Conservation (phyloP, 2,888 invertebrate species). For the Trilocha varians region DNA sequence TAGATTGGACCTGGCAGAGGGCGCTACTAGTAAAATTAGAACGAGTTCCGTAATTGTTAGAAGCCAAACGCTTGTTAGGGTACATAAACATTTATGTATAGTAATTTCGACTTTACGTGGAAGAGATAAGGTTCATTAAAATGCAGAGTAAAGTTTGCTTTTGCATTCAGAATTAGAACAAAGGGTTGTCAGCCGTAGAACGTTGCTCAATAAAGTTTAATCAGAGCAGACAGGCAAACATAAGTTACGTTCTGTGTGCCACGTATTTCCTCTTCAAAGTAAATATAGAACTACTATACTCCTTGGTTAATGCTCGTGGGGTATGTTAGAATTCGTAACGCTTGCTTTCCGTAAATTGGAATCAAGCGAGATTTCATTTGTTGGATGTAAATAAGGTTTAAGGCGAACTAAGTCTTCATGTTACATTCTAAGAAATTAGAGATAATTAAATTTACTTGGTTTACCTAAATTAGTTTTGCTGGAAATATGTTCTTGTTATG, state of each 20-base stretch:
- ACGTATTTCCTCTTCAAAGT: not conserved
- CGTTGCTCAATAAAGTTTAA: conserved; percentile 54
- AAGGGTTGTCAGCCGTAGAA: conserved; percentile 50
- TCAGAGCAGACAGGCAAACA: conserved; percentile 39
- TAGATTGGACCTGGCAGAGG: conserved; percentile 29
- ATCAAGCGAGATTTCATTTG: not conserved
- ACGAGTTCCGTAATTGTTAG: conserved; percentile 44
- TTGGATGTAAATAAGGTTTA: not conserved
- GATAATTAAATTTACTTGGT: too few species aligned
- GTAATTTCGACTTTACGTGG: conserved; percentile 12
- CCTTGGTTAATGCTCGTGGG: not conserved
- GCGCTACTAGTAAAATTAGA: conserved; percentile 49
- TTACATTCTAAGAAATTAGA: too few species aligned
- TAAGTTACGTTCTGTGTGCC: conserved; percentile 23
- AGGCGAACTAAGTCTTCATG: too few species aligned
- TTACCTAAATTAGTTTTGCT: too few species aligned
- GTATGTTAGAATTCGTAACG: not conserved
- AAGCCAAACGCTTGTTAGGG: conserved; percentile 29
- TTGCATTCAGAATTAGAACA: conserved; percentile 47
- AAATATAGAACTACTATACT: not conserved
- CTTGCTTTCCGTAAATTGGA: not conserved
- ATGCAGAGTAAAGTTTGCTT: conserved; percentile 18
- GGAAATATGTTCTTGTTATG: too few species aligned
- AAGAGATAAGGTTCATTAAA: conserved; percentile 11
- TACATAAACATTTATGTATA: not conserved